Percentiles rank a stretch among this genome's conserved stretches.
Conservation (phyloP, 2,797 vertebrate genomes). For the Intellagama lesueurii region DNA sequence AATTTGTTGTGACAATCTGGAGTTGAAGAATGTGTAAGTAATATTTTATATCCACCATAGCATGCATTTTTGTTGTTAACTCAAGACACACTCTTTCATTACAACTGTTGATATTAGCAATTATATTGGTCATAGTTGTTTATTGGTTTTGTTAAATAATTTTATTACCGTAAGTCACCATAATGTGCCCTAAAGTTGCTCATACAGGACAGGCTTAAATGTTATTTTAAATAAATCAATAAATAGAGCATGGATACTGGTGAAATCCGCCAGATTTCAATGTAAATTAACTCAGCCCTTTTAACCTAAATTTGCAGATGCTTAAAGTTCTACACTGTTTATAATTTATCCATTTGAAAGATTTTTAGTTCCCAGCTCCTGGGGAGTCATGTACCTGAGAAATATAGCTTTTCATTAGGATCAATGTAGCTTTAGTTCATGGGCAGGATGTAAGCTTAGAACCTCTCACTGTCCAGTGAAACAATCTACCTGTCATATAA, state of each 20-base stretch:
- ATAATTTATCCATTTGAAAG: not conserved
- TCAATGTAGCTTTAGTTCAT: not conserved
- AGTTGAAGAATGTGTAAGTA: not conserved
- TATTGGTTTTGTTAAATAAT: not conserved
- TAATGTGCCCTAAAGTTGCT: not conserved
- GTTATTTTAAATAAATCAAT: not conserved
- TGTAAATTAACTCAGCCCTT: not conserved
- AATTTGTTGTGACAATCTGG: not conserved
- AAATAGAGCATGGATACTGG: not conserved
- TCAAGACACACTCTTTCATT: not conserved
- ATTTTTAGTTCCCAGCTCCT: not conserved
- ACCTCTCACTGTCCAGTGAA: not conserved
- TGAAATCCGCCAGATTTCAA: not conserved
- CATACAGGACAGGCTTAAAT: not conserved
- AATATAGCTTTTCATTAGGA: slow-evolving; percentile 6
- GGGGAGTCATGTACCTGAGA: not conserved
- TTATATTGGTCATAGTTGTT: not conserved
- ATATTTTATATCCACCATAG: not conserved
- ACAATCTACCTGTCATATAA: not conserved
- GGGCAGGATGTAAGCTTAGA: slow-evolving; percentile 8
- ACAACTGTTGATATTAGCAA: not conserved
- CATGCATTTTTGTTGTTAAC: slow-evolving; percentile 11
- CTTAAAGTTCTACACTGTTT: not conserved
- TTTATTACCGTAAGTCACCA: not conserved
- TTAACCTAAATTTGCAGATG: not conserved